A percentile compares a stretch with the other conserved stretches of the same genome.
phyloP scores from a whole-genome alignment of 2,888 invertebrate genomes.

The Trachelus stipa region DNA sequence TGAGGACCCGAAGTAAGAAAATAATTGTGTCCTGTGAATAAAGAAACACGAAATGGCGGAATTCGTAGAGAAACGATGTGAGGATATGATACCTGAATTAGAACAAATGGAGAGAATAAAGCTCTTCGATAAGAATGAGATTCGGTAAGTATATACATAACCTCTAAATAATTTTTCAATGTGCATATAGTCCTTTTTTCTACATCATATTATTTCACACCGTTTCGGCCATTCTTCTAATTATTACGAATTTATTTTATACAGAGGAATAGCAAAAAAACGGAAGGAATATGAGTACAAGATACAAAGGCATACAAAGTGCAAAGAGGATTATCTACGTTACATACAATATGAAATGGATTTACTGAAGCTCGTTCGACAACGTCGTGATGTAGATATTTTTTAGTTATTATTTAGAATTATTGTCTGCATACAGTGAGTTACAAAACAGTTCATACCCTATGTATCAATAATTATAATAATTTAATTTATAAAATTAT shows the following conservation, averaged over 20 bases:
- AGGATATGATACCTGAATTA: conserved; percentile 83
- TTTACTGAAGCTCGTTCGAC: conserved; percentile 74
- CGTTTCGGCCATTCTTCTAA: conserved; percentile 10
- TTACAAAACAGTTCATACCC: too few species aligned
- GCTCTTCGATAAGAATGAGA: conserved; percentile 78
- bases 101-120: conserved; percentile 81
- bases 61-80: conserved; percentile 81
- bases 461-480: too few species aligned
- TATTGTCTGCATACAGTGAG: neutral
- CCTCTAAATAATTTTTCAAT: too few species aligned
- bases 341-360: conserved; percentile 80
- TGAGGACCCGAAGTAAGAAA: too few species aligned
- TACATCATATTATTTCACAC: neutral
- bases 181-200: neutral
- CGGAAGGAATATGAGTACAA: conserved; percentile 80
- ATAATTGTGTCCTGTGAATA: too few species aligned
- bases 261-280: conserved; percentile 76
- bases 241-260: conserved; percentile 13
- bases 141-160: conserved; percentile 69
- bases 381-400: conserved; percentile 70
- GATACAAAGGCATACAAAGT: conserved; percentile 75
- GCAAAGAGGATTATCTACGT: conserved; percentile 77
- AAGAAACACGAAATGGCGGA: conserved; percentile 76
- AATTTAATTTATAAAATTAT: too few species aligned
- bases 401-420: conserved; percentile 21